Conservation (phyloP, 2,113 vertebrate genomes). For the Catharus bicknelli region DNA sequence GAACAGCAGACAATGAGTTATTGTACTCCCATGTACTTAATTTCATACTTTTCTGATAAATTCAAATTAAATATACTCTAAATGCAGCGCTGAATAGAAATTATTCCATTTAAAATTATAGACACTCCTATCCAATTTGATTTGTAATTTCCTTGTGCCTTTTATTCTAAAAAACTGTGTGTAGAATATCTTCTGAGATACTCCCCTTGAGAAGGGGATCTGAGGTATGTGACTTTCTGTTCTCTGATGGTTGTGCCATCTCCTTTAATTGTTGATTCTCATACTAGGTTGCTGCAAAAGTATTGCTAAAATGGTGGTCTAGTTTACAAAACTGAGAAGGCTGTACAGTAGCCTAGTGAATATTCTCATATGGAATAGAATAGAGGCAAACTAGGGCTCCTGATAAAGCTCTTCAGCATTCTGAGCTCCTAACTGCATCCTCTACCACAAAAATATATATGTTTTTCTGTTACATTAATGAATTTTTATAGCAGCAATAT, state of each 20-base stretch:
- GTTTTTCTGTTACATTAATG: slow-evolving; percentile 60
- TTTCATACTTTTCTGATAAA: slow-evolving; percentile 48
- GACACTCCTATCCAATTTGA: background rate
- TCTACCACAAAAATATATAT: slow-evolving; percentile 32
- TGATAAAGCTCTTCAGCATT: slow-evolving; percentile 48
- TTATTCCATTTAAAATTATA: slow-evolving; percentile 28
- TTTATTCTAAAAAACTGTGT: background rate
- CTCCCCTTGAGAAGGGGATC: slow-evolving; percentile 23
- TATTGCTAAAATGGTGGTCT: background rate
- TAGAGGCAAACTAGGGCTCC: background rate
- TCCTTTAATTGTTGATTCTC: background rate
- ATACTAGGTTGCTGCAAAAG: slow-evolving; percentile 2
- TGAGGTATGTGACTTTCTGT: background rate
- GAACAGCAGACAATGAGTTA: slow-evolving; percentile 42
- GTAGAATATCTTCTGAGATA: slow-evolving; percentile 24
- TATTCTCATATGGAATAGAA: background rate
- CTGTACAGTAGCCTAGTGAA: background rate
- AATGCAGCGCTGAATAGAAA: slow-evolving; percentile 14
- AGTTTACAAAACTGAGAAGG: slow-evolving; percentile 31
- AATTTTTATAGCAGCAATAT: slow-evolving; percentile 66
- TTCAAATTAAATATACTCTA: slow-evolving; percentile 47
- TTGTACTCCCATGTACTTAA: slow-evolving; percentile 6
- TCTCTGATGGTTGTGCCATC: background rate
- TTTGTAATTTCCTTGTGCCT: slow-evolving; percentile 14
- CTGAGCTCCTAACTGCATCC: slow-evolving; percentile 36